These are phyloP conservation scores for Mormyrops attenuatus DNA, from an alignment of 2,797 vertebrate genomes.

Conservation along the genomic window DNA sequence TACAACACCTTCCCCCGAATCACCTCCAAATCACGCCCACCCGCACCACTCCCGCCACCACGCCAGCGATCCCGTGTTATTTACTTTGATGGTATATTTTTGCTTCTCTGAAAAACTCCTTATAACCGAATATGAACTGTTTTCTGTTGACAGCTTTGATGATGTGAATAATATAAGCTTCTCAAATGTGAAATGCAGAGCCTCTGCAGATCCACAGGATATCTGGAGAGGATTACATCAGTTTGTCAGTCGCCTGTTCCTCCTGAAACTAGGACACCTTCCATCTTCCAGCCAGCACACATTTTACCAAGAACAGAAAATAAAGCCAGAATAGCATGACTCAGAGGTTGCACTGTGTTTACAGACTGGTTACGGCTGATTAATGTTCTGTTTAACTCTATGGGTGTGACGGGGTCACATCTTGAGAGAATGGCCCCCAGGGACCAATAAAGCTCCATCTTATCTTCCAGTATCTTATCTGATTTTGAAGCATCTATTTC, in stretches of 20 bases:
- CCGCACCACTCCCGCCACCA: neutral
- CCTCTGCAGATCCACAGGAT: neutral
- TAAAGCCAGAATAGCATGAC: neutral
- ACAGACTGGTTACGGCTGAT: neutral
- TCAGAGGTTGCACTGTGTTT: neutral
- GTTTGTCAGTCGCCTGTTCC: neutral
- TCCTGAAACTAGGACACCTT: neutral
- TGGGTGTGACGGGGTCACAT: neutral
- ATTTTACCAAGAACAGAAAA: neutral
- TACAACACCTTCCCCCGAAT: neutral
- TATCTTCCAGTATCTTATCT: neutral
- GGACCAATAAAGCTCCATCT: neutral
- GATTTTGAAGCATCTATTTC: neutral
- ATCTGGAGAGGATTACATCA: neutral
- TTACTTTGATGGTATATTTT: neutral
- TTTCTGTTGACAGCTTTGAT: neutral
- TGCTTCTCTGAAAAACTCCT: neutral
- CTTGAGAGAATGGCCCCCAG: neutral
- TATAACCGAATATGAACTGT: neutral
- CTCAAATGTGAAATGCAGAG: neutral
- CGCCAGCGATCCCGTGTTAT: neutral
- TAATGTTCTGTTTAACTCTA: constrained; percentile 11
- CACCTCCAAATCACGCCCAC: neutral
- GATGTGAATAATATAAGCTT: neutral
- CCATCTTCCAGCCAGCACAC: neutral